Base-by-base conservation (phyloP, 2,888 invertebrate species). In the Melanophora roralis region DNA sequence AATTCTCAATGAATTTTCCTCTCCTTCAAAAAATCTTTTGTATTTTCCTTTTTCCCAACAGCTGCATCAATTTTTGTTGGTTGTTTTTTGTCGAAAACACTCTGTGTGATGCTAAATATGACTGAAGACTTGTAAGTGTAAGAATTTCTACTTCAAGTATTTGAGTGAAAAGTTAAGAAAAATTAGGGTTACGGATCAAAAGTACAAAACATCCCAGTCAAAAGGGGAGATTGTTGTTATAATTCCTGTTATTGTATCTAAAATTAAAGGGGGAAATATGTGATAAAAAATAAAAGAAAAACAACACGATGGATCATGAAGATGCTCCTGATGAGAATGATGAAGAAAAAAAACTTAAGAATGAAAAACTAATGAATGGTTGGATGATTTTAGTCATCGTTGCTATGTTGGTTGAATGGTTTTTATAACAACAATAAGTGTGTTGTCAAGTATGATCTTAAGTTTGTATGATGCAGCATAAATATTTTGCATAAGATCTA, bases 151-250 rank as follows among this genome's bases (percentile, higher is more conserved):
- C 47, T 64, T 65, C 36, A 64, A 64, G 16, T 47, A 55, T 57
- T 64, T 57, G 19, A 38, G 32, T 57, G 55, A 55, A 47, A 64
- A 64, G 73, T 49, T 40, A 57, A 57, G 49, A 59, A 21, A 45
- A 73, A 73, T 73, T 65, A 65, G 32, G 65, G 40, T 73, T 38
- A 64, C 38, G 64, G 73, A 38, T 59, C 69, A 68, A 43, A 45
- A 14, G 27, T 12, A 16, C 16, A 7, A 27, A 27, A 27, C 27
- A 27, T 27, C 6, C 4, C 6, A 27, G 27, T 27, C 27, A 27
- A 27, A 27, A 5, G 27, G 21, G 5, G 9, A 23, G 57, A 7
- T 9, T 19, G 19, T 38, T 12, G 51, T 65, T 40, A 14, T 21
- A n/a, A n/a, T n/a, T n/a, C n/a, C n/a, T n/a, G n/a, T n/a, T n/a